phyloP scores from a whole-genome alignment of 2,113 vertebrate species.

The Morphnarchus princeps region DNA sequence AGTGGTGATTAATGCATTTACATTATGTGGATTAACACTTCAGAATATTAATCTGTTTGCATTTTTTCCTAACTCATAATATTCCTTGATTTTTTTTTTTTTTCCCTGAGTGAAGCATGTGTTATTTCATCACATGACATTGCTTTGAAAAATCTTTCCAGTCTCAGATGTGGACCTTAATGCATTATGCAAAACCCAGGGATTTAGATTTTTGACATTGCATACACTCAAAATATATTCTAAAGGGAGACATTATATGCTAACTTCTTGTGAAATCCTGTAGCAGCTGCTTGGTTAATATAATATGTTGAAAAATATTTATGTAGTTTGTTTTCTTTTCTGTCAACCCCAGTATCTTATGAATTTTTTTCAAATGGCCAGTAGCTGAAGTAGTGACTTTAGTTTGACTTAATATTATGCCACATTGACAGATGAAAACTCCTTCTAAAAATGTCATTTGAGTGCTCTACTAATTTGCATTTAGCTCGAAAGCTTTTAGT shows the following conservation, averaged over 20 bases:
- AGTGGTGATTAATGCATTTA: slow-evolving; percentile 12
- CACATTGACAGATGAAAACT: slow-evolving; percentile 85
- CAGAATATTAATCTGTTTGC: slow-evolving; percentile 48
- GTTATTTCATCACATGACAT: slow-evolving; percentile 78
- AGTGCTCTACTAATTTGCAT: slow-evolving; percentile 84
- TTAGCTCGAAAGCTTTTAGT: slow-evolving; percentile 86
- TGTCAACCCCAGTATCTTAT: slow-evolving; percentile 82
- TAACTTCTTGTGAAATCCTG: slow-evolving; percentile 82
- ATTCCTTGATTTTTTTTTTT: slow-evolving; percentile 57
- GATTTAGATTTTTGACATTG: slow-evolving; percentile 84
- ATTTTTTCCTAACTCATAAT: slow-evolving; percentile 45
- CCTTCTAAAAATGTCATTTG: slow-evolving; percentile 85
- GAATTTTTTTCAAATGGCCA: slow-evolving; percentile 83
- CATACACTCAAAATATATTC: slow-evolving; percentile 80
- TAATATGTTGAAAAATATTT: slow-evolving; percentile 88
- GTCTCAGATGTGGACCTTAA: slow-evolving; percentile 81
- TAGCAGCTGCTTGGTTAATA: slow-evolving; percentile 86
- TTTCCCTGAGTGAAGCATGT: slow-evolving; percentile 51
- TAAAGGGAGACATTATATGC: slow-evolving; percentile 85
- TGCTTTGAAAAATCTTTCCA: slow-evolving; percentile 81
- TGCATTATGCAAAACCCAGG: slow-evolving; percentile 85
- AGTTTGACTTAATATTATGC: slow-evolving; percentile 86
- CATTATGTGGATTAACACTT: slow-evolving; percentile 49
- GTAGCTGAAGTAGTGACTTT: slow-evolving; percentile 85
- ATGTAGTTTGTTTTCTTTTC: slow-evolving; percentile 86